phyloP scores from a whole-genome alignment of 2,113 vertebrate species.

The Pterocles burchelli region DNA sequence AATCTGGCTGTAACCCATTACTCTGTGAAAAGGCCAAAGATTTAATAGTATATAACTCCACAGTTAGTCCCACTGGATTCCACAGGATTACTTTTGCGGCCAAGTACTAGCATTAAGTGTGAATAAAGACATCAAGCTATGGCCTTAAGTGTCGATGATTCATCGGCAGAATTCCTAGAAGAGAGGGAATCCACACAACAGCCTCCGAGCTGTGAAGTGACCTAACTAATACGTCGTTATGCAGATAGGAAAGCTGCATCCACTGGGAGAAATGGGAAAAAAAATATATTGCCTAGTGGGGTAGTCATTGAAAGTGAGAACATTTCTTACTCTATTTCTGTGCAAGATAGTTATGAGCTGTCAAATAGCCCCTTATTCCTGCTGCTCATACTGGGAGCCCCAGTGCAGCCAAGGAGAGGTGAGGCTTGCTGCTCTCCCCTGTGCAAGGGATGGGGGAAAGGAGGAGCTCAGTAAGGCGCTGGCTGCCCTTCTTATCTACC shows the following conservation, averaged over 20 bases:
- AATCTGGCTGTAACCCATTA: slow-evolving; percentile 43
- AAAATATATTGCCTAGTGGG: neutral
- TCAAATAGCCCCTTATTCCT: neutral
- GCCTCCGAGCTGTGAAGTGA: slow-evolving; percentile 52
- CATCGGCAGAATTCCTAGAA: slow-evolving; percentile 50
- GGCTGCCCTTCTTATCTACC: neutral
- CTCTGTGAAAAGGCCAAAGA: slow-evolving; percentile 43
- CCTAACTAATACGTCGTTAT: neutral
- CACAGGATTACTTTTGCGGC: slow-evolving; percentile 44
- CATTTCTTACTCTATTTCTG: neutral
- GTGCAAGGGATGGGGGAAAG: neutral
- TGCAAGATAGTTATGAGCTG: neutral
- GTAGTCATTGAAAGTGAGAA: neutral
- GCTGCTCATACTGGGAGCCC: neutral
- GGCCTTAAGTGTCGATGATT: slow-evolving; percentile 37
- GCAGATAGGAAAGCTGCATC: neutral
- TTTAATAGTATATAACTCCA: slow-evolving; percentile 42
- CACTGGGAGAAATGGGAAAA: neutral
- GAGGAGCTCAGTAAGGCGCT: neutral
- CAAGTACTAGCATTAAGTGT: slow-evolving; percentile 46
- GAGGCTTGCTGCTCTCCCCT: neutral
- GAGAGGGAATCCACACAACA: slow-evolving; percentile 22
- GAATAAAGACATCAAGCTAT: slow-evolving; percentile 63
- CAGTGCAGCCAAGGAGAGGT: fast-evolving
- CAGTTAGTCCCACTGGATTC: slow-evolving; percentile 51